Base-by-base conservation (phyloP, 2,888 invertebrate species). In the Sinohyriopsis cumingii region DNA sequence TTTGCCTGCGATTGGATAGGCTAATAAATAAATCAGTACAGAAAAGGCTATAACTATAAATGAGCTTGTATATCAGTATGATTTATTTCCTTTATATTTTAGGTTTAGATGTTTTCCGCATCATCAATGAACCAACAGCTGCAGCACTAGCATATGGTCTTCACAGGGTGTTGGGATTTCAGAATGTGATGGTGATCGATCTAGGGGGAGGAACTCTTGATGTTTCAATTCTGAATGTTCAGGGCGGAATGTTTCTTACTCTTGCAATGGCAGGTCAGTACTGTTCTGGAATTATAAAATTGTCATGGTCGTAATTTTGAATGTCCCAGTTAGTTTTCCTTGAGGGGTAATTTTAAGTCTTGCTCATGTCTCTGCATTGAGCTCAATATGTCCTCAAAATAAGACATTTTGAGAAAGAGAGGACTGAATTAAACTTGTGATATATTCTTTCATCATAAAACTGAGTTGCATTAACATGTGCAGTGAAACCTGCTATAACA, bases 81-180 rank as follows among this genome's bases (percentile, higher is more conserved):
- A 45, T 45, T 15, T 45, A n/a, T 56, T 15, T 57, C 45, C 33
- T 15, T 59, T 57, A 45, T 64, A 6, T 73, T 82, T 7, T 73
- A 90, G 91, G 90, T 59, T 75, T 91, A 71, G 90, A 91, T 69
- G 90, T 91, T 5, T 81, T 90, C 60, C 78, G 92, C 54, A 85
- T 91, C 19, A 91, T 92, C 76, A 91, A 90, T 75, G 92, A 92
- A 77, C 92, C 92, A 9, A 92, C 92, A 25, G 92, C 92, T 3
- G 92, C 92, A 9, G 91, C 92, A 5, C 80, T 92, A 71, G 91
- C 92, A 0, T 92, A 92, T 82, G 92, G 92, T 6, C 85, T 92
- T 18, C 91, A 92, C 79, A 90, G 90, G 75, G 91, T 91, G 79
- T 84, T 88, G 22, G 88, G 87, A 55, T 88, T 91, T 4, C 88